Percentiles rank a stretch among this genome's conserved stretches.
phyloP scores from a whole-genome alignment of 2,113 vertebrate genomes.

The Hypocryptadius cinnamomeus region DNA sequence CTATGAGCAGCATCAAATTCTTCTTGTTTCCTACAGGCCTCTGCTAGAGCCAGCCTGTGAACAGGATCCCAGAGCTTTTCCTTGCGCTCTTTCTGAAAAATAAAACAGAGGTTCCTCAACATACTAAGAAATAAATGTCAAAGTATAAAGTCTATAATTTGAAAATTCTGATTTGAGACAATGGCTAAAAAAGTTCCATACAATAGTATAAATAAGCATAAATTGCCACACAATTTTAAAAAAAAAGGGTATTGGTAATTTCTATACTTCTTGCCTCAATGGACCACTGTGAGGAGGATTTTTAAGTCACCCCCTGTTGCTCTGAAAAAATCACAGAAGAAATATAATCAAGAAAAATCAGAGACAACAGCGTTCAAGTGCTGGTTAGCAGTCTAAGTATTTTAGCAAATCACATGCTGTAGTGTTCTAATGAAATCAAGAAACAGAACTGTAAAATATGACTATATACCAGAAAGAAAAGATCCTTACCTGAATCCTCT shows the following conservation, averaged over 20 bases:
- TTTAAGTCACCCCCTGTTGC: neutral
- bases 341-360: neutral
- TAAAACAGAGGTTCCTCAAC: neutral
- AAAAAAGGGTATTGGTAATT: fast-evolving
- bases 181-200: neutral
- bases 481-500: constrained; percentile 89
- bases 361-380: neutral
- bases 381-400: neutral
- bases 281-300: neutral
- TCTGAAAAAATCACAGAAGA: neutral
- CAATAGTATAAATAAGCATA: neutral
- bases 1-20: constrained; percentile 86
- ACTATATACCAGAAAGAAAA: neutral
- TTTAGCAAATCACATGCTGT: neutral
- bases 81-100: constrained; percentile 91
- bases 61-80: constrained; percentile 95
- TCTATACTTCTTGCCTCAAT: neutral
- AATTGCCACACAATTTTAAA: neutral
- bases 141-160: neutral
- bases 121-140: neutral
- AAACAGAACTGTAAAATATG: neutral
- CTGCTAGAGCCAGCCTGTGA: constrained; percentile 86
- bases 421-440: neutral
- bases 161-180: neutral
- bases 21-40: constrained; percentile 86